Percentiles rank a stretch among this genome's conserved stretches.
phyloP scores from a whole-genome alignment of 2,797 vertebrate genomes.

The Chrosomus eos region DNA sequence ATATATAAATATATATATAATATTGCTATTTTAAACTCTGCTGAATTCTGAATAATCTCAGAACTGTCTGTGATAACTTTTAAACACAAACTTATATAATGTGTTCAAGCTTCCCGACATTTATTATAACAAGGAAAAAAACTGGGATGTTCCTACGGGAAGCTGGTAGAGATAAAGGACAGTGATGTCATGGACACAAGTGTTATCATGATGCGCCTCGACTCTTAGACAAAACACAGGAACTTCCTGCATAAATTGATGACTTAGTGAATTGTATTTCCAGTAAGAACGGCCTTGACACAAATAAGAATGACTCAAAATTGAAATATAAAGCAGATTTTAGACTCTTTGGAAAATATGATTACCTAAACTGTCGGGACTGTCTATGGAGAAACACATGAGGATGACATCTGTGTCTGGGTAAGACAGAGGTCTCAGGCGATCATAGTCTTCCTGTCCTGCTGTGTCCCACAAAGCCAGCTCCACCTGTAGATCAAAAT shows the following conservation, averaged over 20 bases:
- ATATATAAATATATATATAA: neutral
- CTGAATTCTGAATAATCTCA: neutral
- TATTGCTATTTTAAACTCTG: constrained; percentile 4
- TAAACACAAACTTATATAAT: neutral
- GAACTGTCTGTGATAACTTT: neutral
- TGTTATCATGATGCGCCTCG: constrained; percentile 20
- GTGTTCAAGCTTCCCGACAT: constrained; percentile 34
- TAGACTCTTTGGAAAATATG: neutral
- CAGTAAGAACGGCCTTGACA: neutral
- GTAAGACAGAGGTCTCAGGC: constrained; percentile 95
- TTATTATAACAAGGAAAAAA: constrained; percentile 15
- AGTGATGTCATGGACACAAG: constrained; percentile 33
- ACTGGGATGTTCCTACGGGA: constrained; percentile 22
- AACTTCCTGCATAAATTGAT: constrained; percentile 17
- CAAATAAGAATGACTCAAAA: neutral
- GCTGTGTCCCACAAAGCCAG: constrained; percentile 97
- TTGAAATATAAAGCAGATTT: neutral
- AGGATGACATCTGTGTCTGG: constrained; percentile 98
- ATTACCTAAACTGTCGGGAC: constrained; percentile 94
- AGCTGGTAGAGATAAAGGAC: constrained; percentile 45
- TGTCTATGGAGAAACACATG: constrained; percentile 99
- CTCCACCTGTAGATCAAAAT: constrained; percentile 84
- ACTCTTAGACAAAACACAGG: constrained; percentile 37
- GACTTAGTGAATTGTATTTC: constrained; percentile 6
- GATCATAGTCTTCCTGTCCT: constrained; percentile 96